Conservation (phyloP, 2,888 invertebrate genomes). For the Cecidostiba fungosa region DNA sequence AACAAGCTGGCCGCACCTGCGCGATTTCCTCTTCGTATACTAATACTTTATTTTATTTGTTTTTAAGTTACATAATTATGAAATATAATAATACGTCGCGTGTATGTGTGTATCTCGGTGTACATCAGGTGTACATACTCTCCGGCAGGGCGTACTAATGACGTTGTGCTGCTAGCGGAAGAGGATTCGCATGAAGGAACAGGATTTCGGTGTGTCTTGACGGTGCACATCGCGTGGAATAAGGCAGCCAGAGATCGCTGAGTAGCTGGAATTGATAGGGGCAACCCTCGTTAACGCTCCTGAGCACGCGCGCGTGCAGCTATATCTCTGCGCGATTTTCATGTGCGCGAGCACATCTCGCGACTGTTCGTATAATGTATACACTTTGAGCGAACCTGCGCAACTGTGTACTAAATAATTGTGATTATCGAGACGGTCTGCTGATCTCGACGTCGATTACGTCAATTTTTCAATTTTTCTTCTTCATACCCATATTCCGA, state of each 20-base stretch:
- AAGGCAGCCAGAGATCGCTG: constrained; percentile 63
- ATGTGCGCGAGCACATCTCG: neutral
- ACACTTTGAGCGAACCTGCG: neutral
- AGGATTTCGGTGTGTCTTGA: constrained; percentile 64
- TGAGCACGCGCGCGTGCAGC: constrained; percentile 59
- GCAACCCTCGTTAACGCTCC: constrained; percentile 72
- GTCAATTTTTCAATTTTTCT: too few species aligned
- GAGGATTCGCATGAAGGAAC: constrained; percentile 45
- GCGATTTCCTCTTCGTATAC: neutral
- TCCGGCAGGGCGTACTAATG: constrained; percentile 41
- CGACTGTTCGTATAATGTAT: neutral
- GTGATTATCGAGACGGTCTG: neutral
- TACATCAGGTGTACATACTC: neutral
- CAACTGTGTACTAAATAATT: neutral
- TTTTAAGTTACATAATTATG: too few species aligned
- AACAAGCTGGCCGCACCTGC: neutral
- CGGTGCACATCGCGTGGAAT: constrained; percentile 48
- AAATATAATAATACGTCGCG: neutral
- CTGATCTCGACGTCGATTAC: neutral
- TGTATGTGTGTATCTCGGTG: constrained; percentile 12
- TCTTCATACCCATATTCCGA: neutral
- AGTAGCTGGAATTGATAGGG: constrained; percentile 75
- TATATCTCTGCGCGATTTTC: constrained; percentile 1
- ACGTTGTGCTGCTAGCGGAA: constrained; percentile 14
- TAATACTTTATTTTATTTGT: too few species aligned